Evolutionary conservation across 1,140 invertebrate genomes (phyloP).

Genomic region (Phortica variegata): DNA sequence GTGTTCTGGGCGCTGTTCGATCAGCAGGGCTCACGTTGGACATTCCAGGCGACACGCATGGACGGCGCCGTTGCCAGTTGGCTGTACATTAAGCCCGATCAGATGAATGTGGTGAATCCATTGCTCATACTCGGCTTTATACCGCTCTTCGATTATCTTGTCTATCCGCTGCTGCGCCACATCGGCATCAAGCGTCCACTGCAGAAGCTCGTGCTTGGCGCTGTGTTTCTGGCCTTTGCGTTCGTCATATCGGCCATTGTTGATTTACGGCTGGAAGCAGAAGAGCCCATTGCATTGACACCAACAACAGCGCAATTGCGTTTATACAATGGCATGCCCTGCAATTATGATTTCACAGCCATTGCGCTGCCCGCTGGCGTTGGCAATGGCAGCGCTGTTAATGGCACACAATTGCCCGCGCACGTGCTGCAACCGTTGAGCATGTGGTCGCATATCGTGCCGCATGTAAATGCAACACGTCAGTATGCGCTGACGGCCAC

Average conservation of each 20-base stretch:
- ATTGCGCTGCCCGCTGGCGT: neutral
- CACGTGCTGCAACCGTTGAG: constrained; percentile 15
- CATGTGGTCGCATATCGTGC: constrained; percentile 35
- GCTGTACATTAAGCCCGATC: constrained; percentile 78
- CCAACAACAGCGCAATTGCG: constrained; percentile 65
- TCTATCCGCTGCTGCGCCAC: constrained; percentile 67
- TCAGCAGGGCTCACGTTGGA: constrained; percentile 91
- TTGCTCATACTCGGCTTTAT: constrained; percentile 83
- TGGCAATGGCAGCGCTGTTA: constrained; percentile 5
- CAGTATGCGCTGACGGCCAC: constrained; percentile 22
- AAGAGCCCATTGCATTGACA: constrained; percentile 63
- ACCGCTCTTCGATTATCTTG: constrained; percentile 75
- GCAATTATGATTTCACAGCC: constrained; percentile 41
- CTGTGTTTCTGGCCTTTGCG: constrained; percentile 76
- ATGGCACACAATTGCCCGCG: no score
- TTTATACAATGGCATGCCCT: constrained; percentile 69
- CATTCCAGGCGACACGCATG: constrained; percentile 90
- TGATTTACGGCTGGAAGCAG: constrained; percentile 74
- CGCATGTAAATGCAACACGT: constrained; percentile 5
- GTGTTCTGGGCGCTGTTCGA: constrained; percentile 83
- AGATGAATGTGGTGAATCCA: constrained; percentile 87
- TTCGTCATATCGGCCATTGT: constrained; percentile 87
- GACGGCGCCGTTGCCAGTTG: constrained; percentile 71
- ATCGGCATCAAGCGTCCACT: constrained; percentile 62
- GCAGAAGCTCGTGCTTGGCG: constrained; percentile 79